phyloP scores from a whole-genome alignment of 2,113 vertebrate genomes.

The Bujurquina vittata region DNA sequence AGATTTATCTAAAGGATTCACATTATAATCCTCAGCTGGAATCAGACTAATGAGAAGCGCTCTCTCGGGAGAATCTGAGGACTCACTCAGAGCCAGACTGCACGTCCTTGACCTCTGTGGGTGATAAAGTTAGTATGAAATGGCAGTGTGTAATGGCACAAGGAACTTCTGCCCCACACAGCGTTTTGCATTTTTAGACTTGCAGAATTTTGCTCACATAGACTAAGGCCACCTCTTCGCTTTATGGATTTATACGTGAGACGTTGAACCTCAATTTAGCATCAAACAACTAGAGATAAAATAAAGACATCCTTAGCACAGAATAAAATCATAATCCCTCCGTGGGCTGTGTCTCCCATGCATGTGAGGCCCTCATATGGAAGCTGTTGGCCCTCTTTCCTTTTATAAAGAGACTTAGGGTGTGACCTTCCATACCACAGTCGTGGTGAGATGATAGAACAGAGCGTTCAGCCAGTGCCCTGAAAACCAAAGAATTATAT shows the following conservation, averaged over 20 bases:
- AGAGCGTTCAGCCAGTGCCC: not conserved
- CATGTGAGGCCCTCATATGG: not conserved
- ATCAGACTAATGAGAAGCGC: slow-evolving; percentile 68
- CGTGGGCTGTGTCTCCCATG: not conserved
- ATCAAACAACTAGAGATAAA: not conserved
- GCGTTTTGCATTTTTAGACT: slow-evolving; percentile 30
- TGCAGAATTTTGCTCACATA: not conserved
- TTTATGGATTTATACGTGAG: not conserved
- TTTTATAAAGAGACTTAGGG: not conserved
- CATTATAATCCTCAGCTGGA: slow-evolving; percentile 59
- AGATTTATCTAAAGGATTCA: slow-evolving; percentile 61
- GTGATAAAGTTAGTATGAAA: slow-evolving; percentile 50
- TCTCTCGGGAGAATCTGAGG: slow-evolving; percentile 50
- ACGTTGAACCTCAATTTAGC: not conserved
- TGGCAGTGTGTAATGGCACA: not conserved
- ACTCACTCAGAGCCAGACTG: slow-evolving; percentile 26
- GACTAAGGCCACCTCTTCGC: not conserved
- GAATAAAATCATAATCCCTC: not conserved
- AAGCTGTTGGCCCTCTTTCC: not conserved
- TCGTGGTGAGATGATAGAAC: not conserved
- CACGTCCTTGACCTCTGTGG: slow-evolving; percentile 67
- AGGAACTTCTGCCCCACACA: slow-evolving; percentile 12
- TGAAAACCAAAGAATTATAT: accelerated
- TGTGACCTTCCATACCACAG: not conserved
- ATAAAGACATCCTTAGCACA: not conserved